These are phyloP conservation scores for Pammene fasciana DNA, from an alignment of 2,888 invertebrate species.

Conservation along the genomic window DNA sequence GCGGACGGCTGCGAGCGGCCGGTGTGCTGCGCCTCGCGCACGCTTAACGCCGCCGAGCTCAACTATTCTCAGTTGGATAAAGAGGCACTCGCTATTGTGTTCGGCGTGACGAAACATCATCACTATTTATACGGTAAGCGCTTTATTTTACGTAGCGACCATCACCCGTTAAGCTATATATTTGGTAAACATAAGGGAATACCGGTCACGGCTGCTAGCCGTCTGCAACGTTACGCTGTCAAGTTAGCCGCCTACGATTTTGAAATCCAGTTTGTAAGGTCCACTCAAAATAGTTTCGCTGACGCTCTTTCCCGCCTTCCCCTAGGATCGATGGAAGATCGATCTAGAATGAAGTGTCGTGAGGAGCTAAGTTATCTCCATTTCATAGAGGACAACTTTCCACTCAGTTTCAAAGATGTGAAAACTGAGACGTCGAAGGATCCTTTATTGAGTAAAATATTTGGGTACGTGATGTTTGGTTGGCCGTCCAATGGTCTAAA, in stretches of 20 bases:
- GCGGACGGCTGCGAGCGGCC: constrained; percentile 11
- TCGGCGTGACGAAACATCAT: background rate
- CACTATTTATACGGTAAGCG: background rate
- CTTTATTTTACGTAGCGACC: background rate
- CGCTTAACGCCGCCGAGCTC: background rate
- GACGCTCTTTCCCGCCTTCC: constrained; percentile 8
- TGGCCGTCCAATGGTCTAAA: constrained; percentile 40
- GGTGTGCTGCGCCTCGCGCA: background rate
- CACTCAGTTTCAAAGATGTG: constrained; percentile 38
- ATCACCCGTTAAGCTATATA: background rate
- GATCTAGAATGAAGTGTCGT: no score
- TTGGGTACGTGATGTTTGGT: constrained; percentile 38
- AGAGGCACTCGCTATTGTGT: background rate
- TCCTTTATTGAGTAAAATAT: constrained; percentile 36
- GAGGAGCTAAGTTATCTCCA: constrained; percentile 34
- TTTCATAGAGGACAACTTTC: constrained; percentile 36
- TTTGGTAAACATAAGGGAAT: background rate
- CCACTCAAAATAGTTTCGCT: background rate
- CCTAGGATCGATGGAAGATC: background rate
- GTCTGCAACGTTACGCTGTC: background rate
- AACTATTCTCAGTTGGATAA: background rate
- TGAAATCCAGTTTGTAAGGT: background rate
- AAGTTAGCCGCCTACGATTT: background rate
- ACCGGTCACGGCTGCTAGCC: background rate
- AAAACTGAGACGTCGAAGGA: constrained; percentile 37